Conservation (phyloP, 2,113 vertebrate genomes). For the Melanerpes formicivorus region DNA sequence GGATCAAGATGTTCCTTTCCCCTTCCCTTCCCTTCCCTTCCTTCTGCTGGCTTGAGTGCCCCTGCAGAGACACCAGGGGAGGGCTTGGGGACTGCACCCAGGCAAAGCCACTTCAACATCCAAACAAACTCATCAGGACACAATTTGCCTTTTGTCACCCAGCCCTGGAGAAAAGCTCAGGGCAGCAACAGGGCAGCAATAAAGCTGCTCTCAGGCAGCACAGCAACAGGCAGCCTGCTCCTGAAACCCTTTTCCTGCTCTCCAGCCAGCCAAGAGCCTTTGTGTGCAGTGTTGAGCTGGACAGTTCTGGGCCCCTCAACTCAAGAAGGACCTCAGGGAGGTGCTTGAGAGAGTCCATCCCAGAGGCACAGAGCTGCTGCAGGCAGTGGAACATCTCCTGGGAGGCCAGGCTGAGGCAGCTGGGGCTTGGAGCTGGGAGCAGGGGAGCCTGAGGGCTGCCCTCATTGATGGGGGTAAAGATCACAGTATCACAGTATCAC, state of each 20-base stretch:
- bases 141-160: slow-evolving; percentile 47
- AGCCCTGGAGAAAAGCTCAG: background rate
- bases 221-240: background rate
- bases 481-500: no score
- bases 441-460: no score
- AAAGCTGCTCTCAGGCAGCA: background rate
- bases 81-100: slow-evolving; percentile 52
- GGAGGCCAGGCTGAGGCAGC: no score
- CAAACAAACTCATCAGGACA: slow-evolving; percentile 39
- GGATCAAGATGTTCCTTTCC: no score
- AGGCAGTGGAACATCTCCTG: no score
- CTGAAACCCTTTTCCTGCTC: background rate
- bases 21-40: background rate
- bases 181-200: slow-evolving; percentile 10
- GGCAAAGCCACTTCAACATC: slow-evolving; percentile 48
- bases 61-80: slow-evolving; percentile 41
- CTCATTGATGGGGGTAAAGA: no score
- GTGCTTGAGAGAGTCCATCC: no score
- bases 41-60: background rate
- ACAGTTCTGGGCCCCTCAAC: no score
- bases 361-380: no score
- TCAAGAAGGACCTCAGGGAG: no score
- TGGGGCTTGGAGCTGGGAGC: no score
- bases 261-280: background rate
- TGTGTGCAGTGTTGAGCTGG: background rate